phyloP scores from a whole-genome alignment of 2,113 vertebrate species.

The Okapia johnstoni region DNA sequence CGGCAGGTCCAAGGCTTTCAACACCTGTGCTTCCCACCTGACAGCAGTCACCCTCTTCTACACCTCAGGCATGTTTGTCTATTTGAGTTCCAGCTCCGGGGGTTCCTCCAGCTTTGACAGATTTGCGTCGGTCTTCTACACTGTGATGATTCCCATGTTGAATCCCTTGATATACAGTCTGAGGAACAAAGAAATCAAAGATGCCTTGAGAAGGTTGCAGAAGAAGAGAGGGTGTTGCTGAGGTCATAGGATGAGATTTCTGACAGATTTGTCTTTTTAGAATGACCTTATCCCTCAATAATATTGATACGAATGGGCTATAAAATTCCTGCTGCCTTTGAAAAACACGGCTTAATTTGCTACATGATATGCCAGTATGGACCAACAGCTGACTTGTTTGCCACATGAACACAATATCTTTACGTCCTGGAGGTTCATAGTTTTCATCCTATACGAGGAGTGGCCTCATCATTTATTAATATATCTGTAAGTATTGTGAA shows the following conservation, averaged over 20 bases:
- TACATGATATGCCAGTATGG: neutral
- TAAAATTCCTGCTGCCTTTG: neutral
- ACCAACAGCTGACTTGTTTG: rapidly evolving
- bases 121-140: constrained; percentile 53
- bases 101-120: constrained; percentile 36
- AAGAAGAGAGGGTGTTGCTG: neutral
- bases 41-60: constrained; percentile 51
- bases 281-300: neutral
- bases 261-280: neutral
- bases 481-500: neutral
- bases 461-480: neutral
- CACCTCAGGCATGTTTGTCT: constrained; percentile 28
- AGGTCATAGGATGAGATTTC: neutral
- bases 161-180: constrained; percentile 53
- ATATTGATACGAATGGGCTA: neutral
- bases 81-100: constrained; percentile 35
- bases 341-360: neutral
- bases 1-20: constrained; percentile 45
- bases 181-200: constrained; percentile 48
- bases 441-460: neutral
- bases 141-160: constrained; percentile 43
- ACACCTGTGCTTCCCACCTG: constrained; percentile 60
- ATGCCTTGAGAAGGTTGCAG: neutral
- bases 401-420: neutral
- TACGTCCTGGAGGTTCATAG: neutral